Percentiles rank a stretch among this genome's conserved stretches.
Evolutionary conservation across 53 echinoderm and acorn worm genomes (phyloP).

Genomic region (Stichopus horrens): DNA sequence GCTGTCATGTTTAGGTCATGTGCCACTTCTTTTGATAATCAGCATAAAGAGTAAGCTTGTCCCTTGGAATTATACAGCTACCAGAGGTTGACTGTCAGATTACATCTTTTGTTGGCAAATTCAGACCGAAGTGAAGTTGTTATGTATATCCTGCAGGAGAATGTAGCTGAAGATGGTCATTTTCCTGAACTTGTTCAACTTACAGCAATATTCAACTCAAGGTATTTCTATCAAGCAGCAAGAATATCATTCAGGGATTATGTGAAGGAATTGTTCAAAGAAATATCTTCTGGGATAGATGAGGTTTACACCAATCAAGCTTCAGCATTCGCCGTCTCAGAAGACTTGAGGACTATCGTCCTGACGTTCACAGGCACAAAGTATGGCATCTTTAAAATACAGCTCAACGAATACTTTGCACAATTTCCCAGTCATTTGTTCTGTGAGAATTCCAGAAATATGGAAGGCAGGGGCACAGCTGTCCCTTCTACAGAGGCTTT

Average conservation of each 20-base stretch:
- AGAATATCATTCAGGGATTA: slow-evolving; percentile 10
- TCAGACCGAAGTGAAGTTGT: not conserved
- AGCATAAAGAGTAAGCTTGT: no score
- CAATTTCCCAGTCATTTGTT: slow-evolving; percentile 61
- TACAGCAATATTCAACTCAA: slow-evolving; percentile 32
- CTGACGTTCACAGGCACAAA: slow-evolving; percentile 69
- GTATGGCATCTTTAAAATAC: slow-evolving; percentile 69
- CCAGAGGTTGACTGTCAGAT: no score
- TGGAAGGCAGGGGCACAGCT: not conserved
- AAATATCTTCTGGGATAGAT: slow-evolving; percentile 36
- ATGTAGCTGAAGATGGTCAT: not conserved
- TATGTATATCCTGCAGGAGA: not conserved
- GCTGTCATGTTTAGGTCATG: no score
- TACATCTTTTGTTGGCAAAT: no score
- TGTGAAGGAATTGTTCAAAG: slow-evolving; percentile 11
- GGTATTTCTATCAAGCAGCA: slow-evolving; percentile 24
- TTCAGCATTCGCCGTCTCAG: slow-evolving; percentile 57
- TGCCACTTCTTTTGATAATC: no score
- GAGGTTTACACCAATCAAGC: slow-evolving; percentile 47
- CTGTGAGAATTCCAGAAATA: not conserved
- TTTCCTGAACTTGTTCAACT: not conserved
- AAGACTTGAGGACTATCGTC: slow-evolving; percentile 64
- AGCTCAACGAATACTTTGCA: slow-evolving; percentile 77
- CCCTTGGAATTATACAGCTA: no score
- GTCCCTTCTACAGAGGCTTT: slow-evolving; percentile 2